These are phyloP conservation scores for Coreius guichenoti DNA, from an alignment of 2,797 vertebrate species.

Conservation along the genomic window DNA sequence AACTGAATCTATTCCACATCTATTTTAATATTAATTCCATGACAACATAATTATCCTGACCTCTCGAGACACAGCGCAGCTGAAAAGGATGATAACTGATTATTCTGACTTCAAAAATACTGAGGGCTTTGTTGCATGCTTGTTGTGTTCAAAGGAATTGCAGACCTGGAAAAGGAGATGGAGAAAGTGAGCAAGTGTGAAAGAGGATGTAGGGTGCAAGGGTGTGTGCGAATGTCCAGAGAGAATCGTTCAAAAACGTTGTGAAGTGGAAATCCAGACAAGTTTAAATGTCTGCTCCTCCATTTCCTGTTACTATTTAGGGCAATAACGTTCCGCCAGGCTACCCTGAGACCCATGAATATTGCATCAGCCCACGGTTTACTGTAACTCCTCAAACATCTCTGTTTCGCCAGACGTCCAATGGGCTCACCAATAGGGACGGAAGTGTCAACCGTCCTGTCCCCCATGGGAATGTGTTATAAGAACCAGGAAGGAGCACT, in stretches of 20 bases:
- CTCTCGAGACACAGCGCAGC: constrained; percentile 16
- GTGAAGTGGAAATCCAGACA: constrained; percentile 67
- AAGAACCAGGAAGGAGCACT: background rate
- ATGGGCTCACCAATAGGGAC: constrained; percentile 55
- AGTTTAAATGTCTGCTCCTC: constrained; percentile 54
- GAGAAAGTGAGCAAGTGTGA: background rate
- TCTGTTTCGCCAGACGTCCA: constrained; percentile 54
- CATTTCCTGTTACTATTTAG: constrained; percentile 68
- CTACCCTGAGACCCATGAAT: constrained; percentile 65
- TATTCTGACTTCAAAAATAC: constrained; percentile 46
- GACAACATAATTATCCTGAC: constrained; percentile 49
- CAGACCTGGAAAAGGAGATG: constrained; percentile 30
- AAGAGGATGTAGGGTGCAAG: background rate
- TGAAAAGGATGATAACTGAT: constrained; percentile 52
- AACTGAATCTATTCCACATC: background rate
- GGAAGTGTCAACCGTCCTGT: constrained; percentile 4
- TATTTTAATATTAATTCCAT: constrained; percentile 54
- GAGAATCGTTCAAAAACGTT: constrained; percentile 53
- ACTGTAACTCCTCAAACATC: constrained; percentile 67
- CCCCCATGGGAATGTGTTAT: constrained; percentile 3
- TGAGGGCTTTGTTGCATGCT: constrained; percentile 26
- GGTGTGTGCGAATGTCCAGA: background rate
- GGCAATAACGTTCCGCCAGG: constrained; percentile 60
- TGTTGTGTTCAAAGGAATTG: constrained; percentile 52
- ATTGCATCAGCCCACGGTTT: constrained; percentile 69